Conservation (phyloP, 1,140 invertebrate genomes). For the Lethocerus indicus region DNA sequence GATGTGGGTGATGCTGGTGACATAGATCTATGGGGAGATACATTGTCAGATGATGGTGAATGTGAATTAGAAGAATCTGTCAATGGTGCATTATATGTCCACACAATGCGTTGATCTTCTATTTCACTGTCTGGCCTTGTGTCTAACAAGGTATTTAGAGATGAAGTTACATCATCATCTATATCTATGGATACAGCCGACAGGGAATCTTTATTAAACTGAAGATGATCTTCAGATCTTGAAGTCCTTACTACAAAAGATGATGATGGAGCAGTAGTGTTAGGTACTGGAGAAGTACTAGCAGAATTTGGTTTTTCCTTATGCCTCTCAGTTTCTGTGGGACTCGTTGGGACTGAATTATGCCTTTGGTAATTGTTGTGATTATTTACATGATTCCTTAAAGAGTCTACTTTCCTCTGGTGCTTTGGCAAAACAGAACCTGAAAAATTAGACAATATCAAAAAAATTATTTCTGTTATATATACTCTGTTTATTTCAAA, state of each 20-base stretch:
- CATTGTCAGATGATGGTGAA: constrained; percentile 21
- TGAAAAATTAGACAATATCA: constrained; percentile 2
- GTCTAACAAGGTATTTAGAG: constrained; percentile 74
- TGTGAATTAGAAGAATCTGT: constrained; percentile 6
- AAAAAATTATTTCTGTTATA: background rate
- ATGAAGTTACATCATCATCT: constrained; percentile 84
- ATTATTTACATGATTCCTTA: constrained; percentile 30
- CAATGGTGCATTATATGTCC: constrained; percentile 73
- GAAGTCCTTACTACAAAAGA: constrained; percentile 37
- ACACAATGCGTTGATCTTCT: constrained; percentile 50
- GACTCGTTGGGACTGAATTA: constrained; percentile 68
- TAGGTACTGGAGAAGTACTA: constrained; percentile 16
- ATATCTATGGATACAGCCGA: constrained; percentile 76
- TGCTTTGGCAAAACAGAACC: constrained; percentile 34
- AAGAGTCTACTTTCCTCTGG: constrained; percentile 42
- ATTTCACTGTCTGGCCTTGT: constrained; percentile 31
- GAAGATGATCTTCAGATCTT: constrained; percentile 70
- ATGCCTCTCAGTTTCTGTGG: constrained; percentile 34
- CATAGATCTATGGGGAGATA: constrained; percentile 34
- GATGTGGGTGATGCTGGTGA: constrained; percentile 67
- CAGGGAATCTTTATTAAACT: constrained; percentile 34
- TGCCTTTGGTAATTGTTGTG: constrained; percentile 28
- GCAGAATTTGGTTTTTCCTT: constrained; percentile 14
- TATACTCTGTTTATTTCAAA: background rate
- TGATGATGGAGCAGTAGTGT: constrained; percentile 14